Conservation (phyloP, 2,797 vertebrate species). For the Malacoctenus gilli region DNA sequence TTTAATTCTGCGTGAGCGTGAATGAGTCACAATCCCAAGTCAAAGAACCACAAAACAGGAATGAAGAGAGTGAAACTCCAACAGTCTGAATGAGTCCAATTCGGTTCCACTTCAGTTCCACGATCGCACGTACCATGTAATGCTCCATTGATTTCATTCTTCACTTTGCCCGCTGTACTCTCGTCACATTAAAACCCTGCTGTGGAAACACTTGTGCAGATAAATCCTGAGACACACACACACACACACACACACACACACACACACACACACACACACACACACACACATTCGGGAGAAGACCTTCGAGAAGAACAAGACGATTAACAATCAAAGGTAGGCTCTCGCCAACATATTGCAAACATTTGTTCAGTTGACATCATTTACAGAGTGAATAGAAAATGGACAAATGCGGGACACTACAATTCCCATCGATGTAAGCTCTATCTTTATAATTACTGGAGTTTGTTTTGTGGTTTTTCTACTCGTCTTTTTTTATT, state of each 20-base stretch:
- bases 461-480: constrained; percentile 26
- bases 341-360: too few relatives aligned
- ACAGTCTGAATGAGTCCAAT: too few relatives aligned
- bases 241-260: too few relatives aligned
- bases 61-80: too few relatives aligned
- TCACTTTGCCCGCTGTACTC: background rate
- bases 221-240: background rate
- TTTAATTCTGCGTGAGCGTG: too few relatives aligned
- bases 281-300: background rate
- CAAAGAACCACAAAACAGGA: background rate
- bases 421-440: constrained; percentile 19
- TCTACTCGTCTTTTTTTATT: background rate
- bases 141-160: background rate
- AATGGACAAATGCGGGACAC: constrained; percentile 40
- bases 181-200: background rate
- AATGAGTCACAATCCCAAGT: constrained; percentile 1
- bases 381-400: constrained; percentile 61
- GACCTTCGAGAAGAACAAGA: too few relatives aligned
- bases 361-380: constrained; percentile 4
- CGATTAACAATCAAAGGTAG: too few relatives aligned
- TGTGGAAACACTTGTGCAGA: background rate
- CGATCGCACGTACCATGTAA: too few relatives aligned
- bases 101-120: too few relatives aligned
- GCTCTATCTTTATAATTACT: background rate
- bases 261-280: constrained; percentile 15